These are phyloP conservation scores for Chelmon rostratus DNA, from an alignment of 2,797 vertebrate genomes.

Conservation along the genomic window DNA sequence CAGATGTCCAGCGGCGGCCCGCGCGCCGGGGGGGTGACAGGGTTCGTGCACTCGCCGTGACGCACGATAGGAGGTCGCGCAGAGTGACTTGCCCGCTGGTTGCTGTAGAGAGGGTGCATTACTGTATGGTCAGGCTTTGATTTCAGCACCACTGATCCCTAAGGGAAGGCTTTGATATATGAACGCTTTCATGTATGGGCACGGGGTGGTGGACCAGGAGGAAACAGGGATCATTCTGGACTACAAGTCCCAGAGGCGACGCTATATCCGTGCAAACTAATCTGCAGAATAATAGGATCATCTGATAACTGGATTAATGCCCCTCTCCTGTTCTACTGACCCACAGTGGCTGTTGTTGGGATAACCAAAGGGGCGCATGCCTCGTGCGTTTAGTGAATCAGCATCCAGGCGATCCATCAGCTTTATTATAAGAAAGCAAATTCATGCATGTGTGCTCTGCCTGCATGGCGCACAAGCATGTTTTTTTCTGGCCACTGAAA, in stretches of 20 bases:
- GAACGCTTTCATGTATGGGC: slow-evolving; percentile 24
- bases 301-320: slow-evolving; percentile 77
- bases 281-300: slow-evolving; percentile 69
- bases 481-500: not conserved
- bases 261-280: slow-evolving; percentile 38
- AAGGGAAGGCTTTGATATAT: slow-evolving; percentile 36
- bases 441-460: not conserved
- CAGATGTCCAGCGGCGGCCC: not conserved
- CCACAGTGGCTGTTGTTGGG: slow-evolving; percentile 30
- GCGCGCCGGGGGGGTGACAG: not conserved
- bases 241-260: slow-evolving; percentile 64
- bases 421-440: not conserved
- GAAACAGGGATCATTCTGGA: slow-evolving; percentile 26
- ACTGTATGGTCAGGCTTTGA: slow-evolving; percentile 19
- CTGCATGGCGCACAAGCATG: not conserved
- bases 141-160: slow-evolving; percentile 15
- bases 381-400: not conserved
- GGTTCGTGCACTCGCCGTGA: not conserved
- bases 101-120: not conserved
- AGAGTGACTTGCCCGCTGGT: slow-evolving; percentile 5
- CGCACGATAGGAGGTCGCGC: not conserved
- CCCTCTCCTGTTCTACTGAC: slow-evolving; percentile 62
- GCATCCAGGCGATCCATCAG: slow-evolving; percentile 19
- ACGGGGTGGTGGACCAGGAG: not conserved
- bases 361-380: slow-evolving; percentile 8